These are phyloP conservation scores for Trachelus tabidus DNA, from an alignment of 2,888 invertebrate genomes.

Conservation along the genomic window DNA sequence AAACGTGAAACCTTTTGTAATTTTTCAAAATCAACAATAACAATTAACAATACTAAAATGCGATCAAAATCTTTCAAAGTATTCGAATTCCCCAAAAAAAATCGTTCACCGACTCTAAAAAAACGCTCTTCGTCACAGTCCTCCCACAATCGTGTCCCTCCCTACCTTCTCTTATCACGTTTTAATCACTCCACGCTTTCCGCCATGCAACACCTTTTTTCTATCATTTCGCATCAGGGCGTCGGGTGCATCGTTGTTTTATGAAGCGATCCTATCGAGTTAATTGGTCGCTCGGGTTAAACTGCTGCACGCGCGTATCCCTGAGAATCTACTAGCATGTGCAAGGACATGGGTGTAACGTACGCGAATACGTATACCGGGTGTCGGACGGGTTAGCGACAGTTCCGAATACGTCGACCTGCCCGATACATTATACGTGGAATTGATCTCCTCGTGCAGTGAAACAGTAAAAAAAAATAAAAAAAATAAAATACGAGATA, in stretches of 20 bases:
- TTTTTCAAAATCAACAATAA: background rate
- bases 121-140: background rate
- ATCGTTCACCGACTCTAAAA: background rate
- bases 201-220: background rate
- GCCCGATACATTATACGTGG: background rate
- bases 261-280: slow-evolving; percentile 54
- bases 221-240: background rate
- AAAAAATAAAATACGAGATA: background rate
- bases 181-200: background rate
- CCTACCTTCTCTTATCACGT: background rate
- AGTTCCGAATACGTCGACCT: background rate
- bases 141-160: background rate
- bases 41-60: background rate
- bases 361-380: background rate
- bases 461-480: background rate
- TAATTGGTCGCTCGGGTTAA: slow-evolving; percentile 62
- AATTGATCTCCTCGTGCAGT: too few relatives aligned
- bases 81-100: background rate
- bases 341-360: background rate
- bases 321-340: slow-evolving; percentile 47
- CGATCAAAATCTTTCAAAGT: background rate
- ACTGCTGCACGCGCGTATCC: slow-evolving; percentile 58
- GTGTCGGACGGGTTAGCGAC: background rate
- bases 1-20: background rate
- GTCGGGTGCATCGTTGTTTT: background rate